Percentiles rank a stretch among this genome's conserved stretches.
These are phyloP conservation scores for Chalcis sispes DNA, from an alignment of 2,888 invertebrate species.

Conservation along the genomic window DNA sequence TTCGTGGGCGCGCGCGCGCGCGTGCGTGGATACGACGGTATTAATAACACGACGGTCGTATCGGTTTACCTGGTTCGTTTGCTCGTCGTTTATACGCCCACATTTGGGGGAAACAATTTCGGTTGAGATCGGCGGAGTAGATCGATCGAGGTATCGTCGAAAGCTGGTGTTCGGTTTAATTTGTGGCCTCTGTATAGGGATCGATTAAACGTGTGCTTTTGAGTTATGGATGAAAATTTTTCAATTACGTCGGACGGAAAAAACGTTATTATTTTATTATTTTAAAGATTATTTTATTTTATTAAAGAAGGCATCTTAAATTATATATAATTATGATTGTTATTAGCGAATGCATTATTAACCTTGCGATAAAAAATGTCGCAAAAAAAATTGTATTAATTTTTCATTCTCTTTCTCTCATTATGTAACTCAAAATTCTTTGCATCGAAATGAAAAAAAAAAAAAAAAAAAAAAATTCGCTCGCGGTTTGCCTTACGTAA, in stretches of 20 bases:
- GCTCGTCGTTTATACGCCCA: conserved; percentile 18
- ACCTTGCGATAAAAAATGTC: too few relatives aligned
- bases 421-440: background rate
- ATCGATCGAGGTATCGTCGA: conserved; percentile 23
- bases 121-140: background rate
- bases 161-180: background rate
- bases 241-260: background rate
- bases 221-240: background rate
- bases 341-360: background rate
- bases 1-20: background rate
- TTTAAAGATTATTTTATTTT: background rate
- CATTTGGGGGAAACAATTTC: conserved; percentile 17
- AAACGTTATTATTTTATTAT: background rate
- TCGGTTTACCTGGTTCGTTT: conserved; percentile 36
- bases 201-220: background rate
- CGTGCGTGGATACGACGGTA: background rate
- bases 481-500: conserved; percentile 26
- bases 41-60: conserved; percentile 21
- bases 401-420: background rate
- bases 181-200: conserved; percentile 1
- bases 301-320: background rate
- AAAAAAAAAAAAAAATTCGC: background rate
- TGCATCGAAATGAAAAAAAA: background rate
- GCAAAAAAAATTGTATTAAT: background rate
- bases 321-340: background rate